phyloP scores from a whole-genome alignment of 1,140 invertebrate genomes.

The Drosophila biarmipes region DNA sequence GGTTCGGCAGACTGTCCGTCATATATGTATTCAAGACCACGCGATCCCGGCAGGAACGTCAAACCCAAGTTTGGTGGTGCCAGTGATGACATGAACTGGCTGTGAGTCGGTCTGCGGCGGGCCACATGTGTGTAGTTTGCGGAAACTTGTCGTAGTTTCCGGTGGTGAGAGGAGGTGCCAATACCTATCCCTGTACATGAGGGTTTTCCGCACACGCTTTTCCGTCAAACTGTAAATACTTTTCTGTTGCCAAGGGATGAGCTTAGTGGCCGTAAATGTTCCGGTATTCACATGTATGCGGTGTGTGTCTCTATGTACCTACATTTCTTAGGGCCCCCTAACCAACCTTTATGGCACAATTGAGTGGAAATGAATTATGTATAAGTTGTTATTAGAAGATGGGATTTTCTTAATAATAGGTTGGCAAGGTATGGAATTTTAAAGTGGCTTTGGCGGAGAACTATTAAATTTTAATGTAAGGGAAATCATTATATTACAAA shows the following conservation, averaged over 20 bases:
- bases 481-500: too few species aligned
- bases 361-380: slow-evolving; percentile 40
- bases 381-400: slow-evolving; percentile 28
- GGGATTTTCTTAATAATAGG: slow-evolving; percentile 26
- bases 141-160: slow-evolving; percentile 42
- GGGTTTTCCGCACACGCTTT: slow-evolving; percentile 64
- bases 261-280: slow-evolving; percentile 48
- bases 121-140: slow-evolving; percentile 42
- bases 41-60: slow-evolving; percentile 20
- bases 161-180: not conserved
- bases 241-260: slow-evolving; percentile 52
- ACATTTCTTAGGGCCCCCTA: not conserved
- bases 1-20: slow-evolving; percentile 7
- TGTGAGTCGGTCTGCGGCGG: not conserved
- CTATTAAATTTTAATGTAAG: not conserved
- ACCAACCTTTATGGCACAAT: slow-evolving; percentile 23
- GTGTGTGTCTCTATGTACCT: not conserved
- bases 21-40: slow-evolving; percentile 35
- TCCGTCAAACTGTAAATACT: slow-evolving; percentile 51
- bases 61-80: slow-evolving; percentile 24
- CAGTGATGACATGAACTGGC: slow-evolving; percentile 28
- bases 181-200: slow-evolving; percentile 31
- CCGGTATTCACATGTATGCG: slow-evolving; percentile 15
- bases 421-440: slow-evolving; percentile 3
- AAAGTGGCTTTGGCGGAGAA: not conserved